Conservation (phyloP, 2,888 invertebrate species). For the Torymus aiolomorphi region DNA sequence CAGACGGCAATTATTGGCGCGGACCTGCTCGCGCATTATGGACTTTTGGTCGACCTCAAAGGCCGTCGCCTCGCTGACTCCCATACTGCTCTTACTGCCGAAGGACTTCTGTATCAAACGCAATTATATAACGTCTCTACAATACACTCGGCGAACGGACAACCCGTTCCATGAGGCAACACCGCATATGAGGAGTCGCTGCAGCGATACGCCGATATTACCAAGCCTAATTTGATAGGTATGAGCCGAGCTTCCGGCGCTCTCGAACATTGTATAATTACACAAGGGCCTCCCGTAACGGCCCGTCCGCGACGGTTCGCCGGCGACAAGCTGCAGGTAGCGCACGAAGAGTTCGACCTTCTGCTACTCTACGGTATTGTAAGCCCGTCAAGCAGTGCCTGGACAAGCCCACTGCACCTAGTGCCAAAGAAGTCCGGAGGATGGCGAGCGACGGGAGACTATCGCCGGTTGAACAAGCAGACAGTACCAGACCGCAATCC, state of each 20-base stretch:
- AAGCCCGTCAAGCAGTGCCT: slow-evolving; percentile 71
- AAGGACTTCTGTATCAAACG: too few relatives aligned
- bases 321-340: slow-evolving; percentile 66
- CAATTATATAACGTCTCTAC: too few relatives aligned
- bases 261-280: slow-evolving; percentile 62
- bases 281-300: slow-evolving; percentile 69
- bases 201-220: too few relatives aligned
- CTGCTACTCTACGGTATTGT: slow-evolving; percentile 72
- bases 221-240: too few relatives aligned
- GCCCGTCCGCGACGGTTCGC: slow-evolving; percentile 67
- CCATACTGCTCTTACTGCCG: neutral
- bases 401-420: slow-evolving; percentile 71
- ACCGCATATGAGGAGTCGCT: too few relatives aligned
- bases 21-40: slow-evolving; percentile 24
- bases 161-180: too few relatives aligned
- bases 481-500: slow-evolving; percentile 66
- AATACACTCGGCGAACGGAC: too few relatives aligned
- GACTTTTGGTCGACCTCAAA: slow-evolving; percentile 21
- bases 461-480: slow-evolving; percentile 63
- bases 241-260: too few relatives aligned
- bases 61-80: slow-evolving; percentile 24
- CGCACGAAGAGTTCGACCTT: slow-evolving; percentile 65
- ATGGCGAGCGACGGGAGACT: slow-evolving; percentile 64
- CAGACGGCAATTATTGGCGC: slow-evolving; percentile 46
- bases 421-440: slow-evolving; percentile 62